These are phyloP conservation scores for Spisula solida DNA, from an alignment of 2,888 invertebrate genomes.

Conservation along the genomic window DNA sequence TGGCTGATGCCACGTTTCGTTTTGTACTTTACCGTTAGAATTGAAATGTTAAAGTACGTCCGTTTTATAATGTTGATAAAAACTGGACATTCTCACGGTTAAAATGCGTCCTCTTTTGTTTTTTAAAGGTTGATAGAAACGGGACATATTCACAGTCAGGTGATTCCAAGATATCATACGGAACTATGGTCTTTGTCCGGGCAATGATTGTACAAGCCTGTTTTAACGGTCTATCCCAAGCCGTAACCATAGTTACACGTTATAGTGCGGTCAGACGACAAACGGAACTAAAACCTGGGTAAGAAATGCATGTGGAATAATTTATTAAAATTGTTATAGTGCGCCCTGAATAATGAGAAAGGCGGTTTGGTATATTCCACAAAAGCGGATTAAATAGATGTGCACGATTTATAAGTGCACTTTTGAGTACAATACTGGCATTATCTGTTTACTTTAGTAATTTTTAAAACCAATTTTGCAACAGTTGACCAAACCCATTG, in stretches of 20 bases:
- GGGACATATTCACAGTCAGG: conserved; percentile 79
- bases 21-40: too few species aligned
- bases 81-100: conserved; percentile 82
- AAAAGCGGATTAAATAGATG: too few species aligned
- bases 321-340: too few species aligned
- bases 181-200: conserved; percentile 93
- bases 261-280: conserved; percentile 93
- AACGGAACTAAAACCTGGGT: conserved; percentile 89
- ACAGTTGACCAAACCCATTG: too few species aligned
- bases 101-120: not conserved
- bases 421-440: too few species aligned
- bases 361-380: too few species aligned
- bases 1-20: too few species aligned
- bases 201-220: conserved; percentile 94
- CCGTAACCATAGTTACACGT: conserved; percentile 67
- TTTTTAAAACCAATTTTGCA: too few species aligned
- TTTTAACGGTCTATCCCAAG: conserved; percentile 61
- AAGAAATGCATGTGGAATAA: not conserved
- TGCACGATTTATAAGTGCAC: too few species aligned
- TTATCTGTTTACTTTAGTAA: too few species aligned
- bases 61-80: conserved; percentile 69
- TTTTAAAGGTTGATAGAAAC: conserved; percentile 77
- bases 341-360: too few species aligned
- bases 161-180: conserved; percentile 79
- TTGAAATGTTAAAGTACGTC: too few species aligned